phyloP scores from a whole-genome alignment of 2,797 vertebrate genomes.

The Cyclopterus lumpus region DNA sequence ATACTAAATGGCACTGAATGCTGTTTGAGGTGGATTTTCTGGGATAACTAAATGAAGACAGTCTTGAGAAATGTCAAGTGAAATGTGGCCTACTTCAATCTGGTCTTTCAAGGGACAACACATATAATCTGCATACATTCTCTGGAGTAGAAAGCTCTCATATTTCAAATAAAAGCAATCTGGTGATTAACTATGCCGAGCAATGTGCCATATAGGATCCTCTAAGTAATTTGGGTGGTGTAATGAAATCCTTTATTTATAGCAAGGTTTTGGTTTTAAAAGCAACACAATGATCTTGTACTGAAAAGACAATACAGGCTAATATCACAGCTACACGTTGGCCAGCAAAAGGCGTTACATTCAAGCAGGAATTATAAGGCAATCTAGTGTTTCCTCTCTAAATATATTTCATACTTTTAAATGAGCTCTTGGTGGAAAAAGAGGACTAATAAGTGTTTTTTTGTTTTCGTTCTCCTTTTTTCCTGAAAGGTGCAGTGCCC shows the following conservation, averaged over 20 bases:
- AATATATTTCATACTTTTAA: constrained; percentile 71
- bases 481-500: constrained; percentile 83
- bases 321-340: constrained; percentile 12
- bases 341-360: constrained; percentile 17
- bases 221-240: not conserved
- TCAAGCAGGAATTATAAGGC: constrained; percentile 47
- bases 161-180: constrained; percentile 19
- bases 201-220: not conserved
- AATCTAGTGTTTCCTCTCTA: constrained; percentile 56
- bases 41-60: not conserved
- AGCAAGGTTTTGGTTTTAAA: constrained; percentile 9
- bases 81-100: not conserved
- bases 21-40: not conserved
- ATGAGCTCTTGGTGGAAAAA: constrained; percentile 75
- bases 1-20: not conserved
- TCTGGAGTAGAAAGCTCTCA: not conserved
- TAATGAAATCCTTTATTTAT: constrained; percentile 3
- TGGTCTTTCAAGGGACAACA: not conserved
- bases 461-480: constrained; percentile 73
- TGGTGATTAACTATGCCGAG: constrained; percentile 5
- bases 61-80: constrained; percentile 8
- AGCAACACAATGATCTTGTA: constrained; percentile 14
- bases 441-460: constrained; percentile 59
- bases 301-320: constrained; percentile 30
- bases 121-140: not conserved